Base-by-base conservation (phyloP, 2,888 invertebrate genomes). In the Rhagonycha fulva region DNA sequence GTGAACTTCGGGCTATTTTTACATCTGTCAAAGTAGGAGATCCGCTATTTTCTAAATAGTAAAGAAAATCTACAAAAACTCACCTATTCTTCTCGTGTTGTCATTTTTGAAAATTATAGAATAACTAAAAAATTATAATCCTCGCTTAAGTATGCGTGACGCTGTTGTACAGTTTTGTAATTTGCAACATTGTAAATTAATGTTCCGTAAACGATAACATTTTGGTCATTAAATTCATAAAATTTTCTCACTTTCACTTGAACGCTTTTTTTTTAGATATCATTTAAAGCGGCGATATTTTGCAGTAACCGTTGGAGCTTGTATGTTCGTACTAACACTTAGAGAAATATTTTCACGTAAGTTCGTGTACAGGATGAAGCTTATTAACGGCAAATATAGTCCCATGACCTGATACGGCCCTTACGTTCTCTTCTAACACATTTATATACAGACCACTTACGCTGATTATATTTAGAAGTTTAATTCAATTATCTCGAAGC, bases 351-450 rank as follows among this genome's bases (percentile, higher is more conserved):
- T 80, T 80, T 80, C 79, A 80, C 80, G 80, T 80, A 78, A 77
- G 75, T 71, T 78, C 78, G 76, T 74, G 75, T 79, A 80, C 80
- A 80, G 80, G 80, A 80, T 80, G 80, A 76, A 80, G 80, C 80
- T 79, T 78, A 80, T 80, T 80, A 80, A 75, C 76, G 75, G 62
- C 75, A 76, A 78, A 78, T 66, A 66, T 78, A 80, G 79, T 79
- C 79, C 77, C 80, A 80, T 79, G 80, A 80, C 80, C 79, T 79
- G 80, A 72, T 76, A 71, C 78, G 78, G 78, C 78, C 76, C 76
- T 78, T 78, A 78, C 77, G 72, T 72, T 74, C 74, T 66, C 74
- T 77, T 75, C 77, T 77, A 76, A 75, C 71, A 71, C 77, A 75
- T 77, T 77, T 75, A 74, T 72, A 77, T 71, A 70, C 77, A 75